Conservation (phyloP, 2,797 vertebrate genomes). For the Natrix natrix region DNA sequence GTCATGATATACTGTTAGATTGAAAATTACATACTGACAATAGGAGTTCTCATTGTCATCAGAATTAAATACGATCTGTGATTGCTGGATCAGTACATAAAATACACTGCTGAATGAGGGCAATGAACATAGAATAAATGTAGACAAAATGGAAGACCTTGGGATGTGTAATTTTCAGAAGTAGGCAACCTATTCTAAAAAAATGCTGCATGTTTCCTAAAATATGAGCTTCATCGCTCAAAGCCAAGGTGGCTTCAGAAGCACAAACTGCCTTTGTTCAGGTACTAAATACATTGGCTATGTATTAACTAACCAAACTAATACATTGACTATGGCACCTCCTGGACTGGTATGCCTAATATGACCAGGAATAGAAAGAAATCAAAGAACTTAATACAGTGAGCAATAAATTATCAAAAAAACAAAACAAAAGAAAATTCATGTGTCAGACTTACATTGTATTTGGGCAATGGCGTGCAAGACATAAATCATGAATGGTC, state of each 20-base stretch:
- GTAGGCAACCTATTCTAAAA: background rate
- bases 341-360: background rate
- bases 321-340: background rate
- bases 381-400: constrained; percentile 8
- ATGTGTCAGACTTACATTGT: constrained; percentile 50
- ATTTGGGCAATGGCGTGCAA: constrained; percentile 53
- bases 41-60: background rate
- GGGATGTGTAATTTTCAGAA: background rate
- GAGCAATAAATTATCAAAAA: constrained; percentile 50
- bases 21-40: background rate
- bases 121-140: background rate
- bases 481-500: constrained; percentile 47
- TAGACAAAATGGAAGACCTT: background rate
- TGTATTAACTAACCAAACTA: background rate
- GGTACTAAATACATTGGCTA: background rate
- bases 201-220: background rate
- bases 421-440: constrained; percentile 46
- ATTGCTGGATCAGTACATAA: background rate
- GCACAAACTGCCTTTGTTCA: background rate
- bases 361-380: background rate
- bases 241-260: background rate
- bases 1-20: background rate
- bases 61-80: background rate
- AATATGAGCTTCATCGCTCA: background rate
- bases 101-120: background rate